phyloP scores from a whole-genome alignment of 2,888 invertebrate genomes.

The Odontomyia ornata region DNA sequence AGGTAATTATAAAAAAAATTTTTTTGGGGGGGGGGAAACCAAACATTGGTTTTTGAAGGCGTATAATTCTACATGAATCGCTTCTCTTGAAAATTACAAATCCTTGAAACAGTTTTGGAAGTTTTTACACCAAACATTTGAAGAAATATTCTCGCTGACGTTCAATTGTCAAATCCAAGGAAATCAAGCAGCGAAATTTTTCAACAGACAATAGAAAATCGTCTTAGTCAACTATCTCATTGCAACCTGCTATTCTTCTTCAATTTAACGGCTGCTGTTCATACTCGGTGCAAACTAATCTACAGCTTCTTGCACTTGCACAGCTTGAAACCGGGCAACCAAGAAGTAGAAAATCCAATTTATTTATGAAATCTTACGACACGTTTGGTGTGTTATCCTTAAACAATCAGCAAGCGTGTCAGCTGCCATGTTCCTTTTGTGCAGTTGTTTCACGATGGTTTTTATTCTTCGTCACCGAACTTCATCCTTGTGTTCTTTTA shows the following conservation, averaged over 20 bases:
- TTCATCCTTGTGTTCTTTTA: not conserved
- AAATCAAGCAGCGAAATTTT: conserved; percentile 1
- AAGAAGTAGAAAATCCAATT: conserved; percentile 36
- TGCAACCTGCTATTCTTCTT: too few relatives aligned
- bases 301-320: not conserved
- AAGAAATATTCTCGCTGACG: too few relatives aligned
- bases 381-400: conserved; percentile 37
- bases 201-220: not conserved
- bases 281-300: too few relatives aligned
- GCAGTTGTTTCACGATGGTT: not conserved
- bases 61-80: too few relatives aligned
- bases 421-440: conserved; percentile 24
- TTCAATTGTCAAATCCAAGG: too few relatives aligned
- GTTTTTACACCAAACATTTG: too few relatives aligned
- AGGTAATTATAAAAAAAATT: too few relatives aligned
- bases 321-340: not conserved
- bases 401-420: conserved; percentile 32
- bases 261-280: too few relatives aligned
- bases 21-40: too few relatives aligned
- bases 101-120: too few relatives aligned
- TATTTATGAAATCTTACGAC: conserved; percentile 34
- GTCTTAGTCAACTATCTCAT: not conserved
- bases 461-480: not conserved
- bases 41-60: too few relatives aligned
- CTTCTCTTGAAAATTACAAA: too few relatives aligned